Base-by-base conservation (phyloP, 2,888 invertebrate genomes). In the Choristoneura rosaceana region DNA sequence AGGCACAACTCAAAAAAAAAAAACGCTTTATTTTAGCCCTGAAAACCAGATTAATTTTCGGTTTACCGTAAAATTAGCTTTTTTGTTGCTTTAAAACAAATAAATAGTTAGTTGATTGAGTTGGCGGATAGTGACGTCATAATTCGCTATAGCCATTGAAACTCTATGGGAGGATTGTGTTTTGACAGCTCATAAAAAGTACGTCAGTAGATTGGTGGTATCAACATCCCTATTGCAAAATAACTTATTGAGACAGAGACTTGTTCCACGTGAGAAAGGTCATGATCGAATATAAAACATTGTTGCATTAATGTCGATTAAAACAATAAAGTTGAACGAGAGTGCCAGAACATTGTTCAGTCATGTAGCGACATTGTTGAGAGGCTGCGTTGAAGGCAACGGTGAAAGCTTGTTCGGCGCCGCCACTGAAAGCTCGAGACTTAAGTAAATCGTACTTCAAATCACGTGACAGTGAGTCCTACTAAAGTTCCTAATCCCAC, bases 311-410 rank as follows among this genome's bases (percentile, higher is more conserved):
- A 17, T 55, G 10, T 25, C 25, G 10, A 12, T 25, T 12, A 55
- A 55, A 55, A 55, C 12, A 55, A 55, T 9, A 4, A 25, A 25
- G 55, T 17, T 25, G 12, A 55, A 4, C 25, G n/a, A 34, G 9
- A 33, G 59, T 14, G 41, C 15, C n/a, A 52, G 17, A 60, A 43
- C 43, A 43, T 12, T 43, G 58, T 61, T 61, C 12, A 61, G 43
- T 15, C 17, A 14, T 52, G 52, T 52, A 55, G 25, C 25, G 55
- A 25, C 10, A 55, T 55, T 55, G 55, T 52, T 17, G 3, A 12
- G 43, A 61, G 41, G 15, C 43, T 61, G 61, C 43, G 17, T 15
- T 14, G 47, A 47, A 62, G 61, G 45, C 33, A 62, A 62, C 45
- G 12, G 12, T 62, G 25, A 62, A 62, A 62, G 25, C 25, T 47